phyloP scores from a whole-genome alignment of 2,113 vertebrate species.

The Xerus inauris region DNA sequence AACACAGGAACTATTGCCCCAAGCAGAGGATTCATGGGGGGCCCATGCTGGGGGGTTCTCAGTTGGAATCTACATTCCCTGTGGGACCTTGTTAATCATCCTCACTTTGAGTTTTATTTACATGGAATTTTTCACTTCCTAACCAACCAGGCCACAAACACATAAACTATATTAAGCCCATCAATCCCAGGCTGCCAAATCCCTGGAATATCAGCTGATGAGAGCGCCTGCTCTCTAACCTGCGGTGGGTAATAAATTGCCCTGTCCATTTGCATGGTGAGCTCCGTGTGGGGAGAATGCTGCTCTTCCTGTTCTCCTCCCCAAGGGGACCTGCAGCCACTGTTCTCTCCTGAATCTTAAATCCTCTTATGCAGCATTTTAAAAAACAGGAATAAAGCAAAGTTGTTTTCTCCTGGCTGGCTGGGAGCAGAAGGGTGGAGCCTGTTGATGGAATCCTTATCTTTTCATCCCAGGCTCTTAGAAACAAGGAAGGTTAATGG shows the following conservation, averaged over 20 bases:
- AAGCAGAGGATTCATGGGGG: neutral
- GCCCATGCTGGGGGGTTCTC: neutral
- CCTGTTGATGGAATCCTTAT: neutral
- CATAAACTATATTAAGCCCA: neutral
- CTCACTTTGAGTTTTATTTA: neutral
- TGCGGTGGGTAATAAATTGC: neutral
- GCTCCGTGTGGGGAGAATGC: fast-evolving
- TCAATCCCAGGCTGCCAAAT: neutral
- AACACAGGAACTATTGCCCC: neutral
- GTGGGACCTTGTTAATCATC: neutral
- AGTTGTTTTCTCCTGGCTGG: neutral
- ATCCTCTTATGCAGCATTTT: neutral
- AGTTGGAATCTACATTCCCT: neutral
- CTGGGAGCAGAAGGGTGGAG: neutral
- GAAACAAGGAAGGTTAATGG: neutral
- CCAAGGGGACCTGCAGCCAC: neutral
- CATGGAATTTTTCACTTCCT: neutral
- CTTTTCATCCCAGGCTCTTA: neutral
- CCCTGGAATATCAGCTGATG: neutral
- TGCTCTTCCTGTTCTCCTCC: neutral
- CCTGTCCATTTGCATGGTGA: fast-evolving
- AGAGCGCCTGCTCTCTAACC: neutral
- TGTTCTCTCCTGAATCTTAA: neutral
- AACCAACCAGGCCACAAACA: conserved; percentile 5
- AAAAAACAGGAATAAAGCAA: neutral